Conservation (phyloP, 2,797 vertebrate species). For the Characodon lateralis region DNA sequence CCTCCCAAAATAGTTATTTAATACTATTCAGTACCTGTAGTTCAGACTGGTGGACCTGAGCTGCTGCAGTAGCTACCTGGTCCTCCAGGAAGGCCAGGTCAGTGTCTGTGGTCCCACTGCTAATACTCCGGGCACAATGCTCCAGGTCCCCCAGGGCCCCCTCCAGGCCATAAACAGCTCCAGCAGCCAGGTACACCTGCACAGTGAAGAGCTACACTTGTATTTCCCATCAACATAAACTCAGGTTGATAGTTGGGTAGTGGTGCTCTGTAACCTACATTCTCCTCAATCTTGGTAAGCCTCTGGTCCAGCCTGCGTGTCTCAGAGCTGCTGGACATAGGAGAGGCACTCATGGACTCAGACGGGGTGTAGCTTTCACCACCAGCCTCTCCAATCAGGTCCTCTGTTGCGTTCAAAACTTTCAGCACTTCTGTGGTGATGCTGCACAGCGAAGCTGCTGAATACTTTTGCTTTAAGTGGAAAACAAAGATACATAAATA, state of each 20-base stretch:
- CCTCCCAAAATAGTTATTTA: background rate
- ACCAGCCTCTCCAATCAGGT: slow-evolving; percentile 90
- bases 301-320: slow-evolving; percentile 87
- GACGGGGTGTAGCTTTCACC: slow-evolving; percentile 77
- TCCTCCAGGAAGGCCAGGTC: slow-evolving; percentile 93
- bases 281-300: slow-evolving; percentile 95
- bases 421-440: slow-evolving; percentile 98
- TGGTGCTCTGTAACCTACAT: slow-evolving; percentile 79
- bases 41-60: slow-evolving; percentile 95
- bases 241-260: background rate
- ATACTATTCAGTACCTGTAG: slow-evolving; percentile 83
- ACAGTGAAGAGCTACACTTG: background rate
- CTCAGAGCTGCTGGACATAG: slow-evolving; percentile 83
- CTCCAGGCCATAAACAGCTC: slow-evolving; percentile 93
- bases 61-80: slow-evolving; percentile 94
- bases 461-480: slow-evolving; percentile 89
- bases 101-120: slow-evolving; percentile 86
- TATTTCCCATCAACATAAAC: background rate
- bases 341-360: slow-evolving; percentile 72
- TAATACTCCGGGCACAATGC: slow-evolving; percentile 89
- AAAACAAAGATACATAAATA: slow-evolving; percentile 21
- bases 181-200: slow-evolving; percentile 94
- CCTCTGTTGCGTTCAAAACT: slow-evolving; percentile 96
- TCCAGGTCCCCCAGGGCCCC: slow-evolving; percentile 90
- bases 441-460: slow-evolving; percentile 96